Evolutionary conservation across 2,113 vertebrate species (phyloP), one percentile per base, ranked within the genome.

Genomic region (Colinus virginianus): DNA sequence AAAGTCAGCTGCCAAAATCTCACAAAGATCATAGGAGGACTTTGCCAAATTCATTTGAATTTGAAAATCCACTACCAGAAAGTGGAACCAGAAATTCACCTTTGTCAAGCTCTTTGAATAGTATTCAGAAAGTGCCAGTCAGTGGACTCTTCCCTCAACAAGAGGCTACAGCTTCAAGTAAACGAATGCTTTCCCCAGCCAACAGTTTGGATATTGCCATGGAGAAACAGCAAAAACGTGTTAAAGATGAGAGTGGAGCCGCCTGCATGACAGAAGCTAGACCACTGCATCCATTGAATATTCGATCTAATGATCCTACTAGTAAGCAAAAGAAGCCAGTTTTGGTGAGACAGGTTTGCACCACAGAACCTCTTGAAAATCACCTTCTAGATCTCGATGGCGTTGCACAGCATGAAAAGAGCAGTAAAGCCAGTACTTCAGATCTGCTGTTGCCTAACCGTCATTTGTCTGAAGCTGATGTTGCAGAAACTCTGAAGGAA

Each of bases 201-300:
- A 99, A 99, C 91, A 99, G 99, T 93, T 97, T 99, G 94, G 99
- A 99, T 96, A 99, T 99, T 89, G 99, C 99, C 94, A 99, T 99
- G 99, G 99, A 99, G 93, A 99, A 99, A 89, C 99, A 99, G 55
- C 99, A 99, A 48, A 99, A 99, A 79, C 98, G 99, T 23, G 99
- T 98, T 51, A 99, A 99, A 95, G 99, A 99, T 93, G 99, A 99
- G 89, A 99, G 98, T 6, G 99, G 99, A 26, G 98, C 98, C 77
- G 98, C 98, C 59, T 99, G 98, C 71, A 55, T 98, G 19, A 97
- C 98, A 25, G 98, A 99, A 51, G 88, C 96, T 38, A 96, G 98
- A 48, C 97, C 98, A 1, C 45, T 98, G 11, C 98, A 98, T 87
- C 98, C 98, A 49, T 62, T 98, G 9, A 98, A 95, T 14, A 55